Evolutionary conservation across 2,113 vertebrate species (phyloP).

Genomic region (Illadopsis cleaveri): DNA sequence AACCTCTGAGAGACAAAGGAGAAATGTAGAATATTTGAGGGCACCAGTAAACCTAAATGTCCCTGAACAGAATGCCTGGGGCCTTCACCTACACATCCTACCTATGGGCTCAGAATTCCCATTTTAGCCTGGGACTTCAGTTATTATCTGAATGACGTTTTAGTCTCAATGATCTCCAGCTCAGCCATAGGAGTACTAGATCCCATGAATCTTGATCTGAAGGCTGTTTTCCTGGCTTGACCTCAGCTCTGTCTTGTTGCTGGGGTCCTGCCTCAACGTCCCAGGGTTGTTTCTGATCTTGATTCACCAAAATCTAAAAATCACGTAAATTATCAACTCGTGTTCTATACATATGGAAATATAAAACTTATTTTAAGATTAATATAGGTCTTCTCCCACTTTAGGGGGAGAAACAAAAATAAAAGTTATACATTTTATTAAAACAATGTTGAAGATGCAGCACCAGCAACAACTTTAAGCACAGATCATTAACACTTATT

Average conservation of each 20-base stretch:
- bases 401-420: rapidly evolving
- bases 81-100: neutral
- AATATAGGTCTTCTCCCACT: neutral
- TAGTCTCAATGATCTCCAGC: neutral
- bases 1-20: neutral
- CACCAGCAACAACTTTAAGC: neutral
- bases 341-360: neutral
- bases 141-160: neutral
- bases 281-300: neutral
- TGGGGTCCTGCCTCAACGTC: neutral
- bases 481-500: neutral
- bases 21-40: neutral
- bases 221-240: neutral
- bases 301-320: neutral
- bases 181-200: neutral
- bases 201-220: neutral
- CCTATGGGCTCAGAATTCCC: neutral
- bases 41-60: neutral
- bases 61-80: neutral
- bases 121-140: neutral
- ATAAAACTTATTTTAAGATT: neutral
- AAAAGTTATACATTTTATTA: neutral
- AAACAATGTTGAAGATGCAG: neutral
- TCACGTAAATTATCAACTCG: neutral
- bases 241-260: neutral